A percentile compares a stretch with the other conserved stretches of the same genome.
These are phyloP conservation scores for Himalopsyche tibetana DNA, from an alignment of 2,888 invertebrate species.

Conservation along the genomic window DNA sequence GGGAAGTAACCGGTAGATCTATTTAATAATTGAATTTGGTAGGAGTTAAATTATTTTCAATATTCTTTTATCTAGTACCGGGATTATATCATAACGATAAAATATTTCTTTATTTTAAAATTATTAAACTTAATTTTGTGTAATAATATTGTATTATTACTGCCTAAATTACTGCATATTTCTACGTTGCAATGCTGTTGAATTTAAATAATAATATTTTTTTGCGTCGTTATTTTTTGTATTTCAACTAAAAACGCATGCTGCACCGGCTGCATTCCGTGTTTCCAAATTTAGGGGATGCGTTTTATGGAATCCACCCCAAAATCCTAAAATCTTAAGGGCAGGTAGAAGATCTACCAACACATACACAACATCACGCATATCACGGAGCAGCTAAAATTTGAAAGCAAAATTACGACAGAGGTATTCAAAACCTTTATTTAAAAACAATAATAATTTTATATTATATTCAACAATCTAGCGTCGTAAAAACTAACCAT, in stretches of 20 bases:
- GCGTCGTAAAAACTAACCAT: no score
- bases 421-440: neutral
- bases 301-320: slow-evolving; percentile 7
- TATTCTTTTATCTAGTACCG: no score
- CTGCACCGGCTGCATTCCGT: slow-evolving; percentile 30
- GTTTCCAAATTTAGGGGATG: slow-evolving; percentile 28
- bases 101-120: no score
- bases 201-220: neutral
- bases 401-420: slow-evolving; percentile 11
- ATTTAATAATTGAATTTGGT: neutral
- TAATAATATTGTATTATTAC: no score
- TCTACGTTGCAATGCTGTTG: neutral
- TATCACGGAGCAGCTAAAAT: neutral
- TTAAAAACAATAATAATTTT: no score
- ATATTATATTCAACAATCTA: no score
- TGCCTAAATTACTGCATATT: no score
- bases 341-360: slow-evolving; percentile 20
- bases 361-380: neutral
- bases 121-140: no score
- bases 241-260: slow-evolving; percentile 17
- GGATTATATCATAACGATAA: no score
- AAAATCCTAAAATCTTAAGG: neutral
- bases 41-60: no score
- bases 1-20: no score
- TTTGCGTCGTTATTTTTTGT: neutral